Conservation (phyloP, 2,888 invertebrate species). For the Hydroisotoma schaefferi region DNA sequence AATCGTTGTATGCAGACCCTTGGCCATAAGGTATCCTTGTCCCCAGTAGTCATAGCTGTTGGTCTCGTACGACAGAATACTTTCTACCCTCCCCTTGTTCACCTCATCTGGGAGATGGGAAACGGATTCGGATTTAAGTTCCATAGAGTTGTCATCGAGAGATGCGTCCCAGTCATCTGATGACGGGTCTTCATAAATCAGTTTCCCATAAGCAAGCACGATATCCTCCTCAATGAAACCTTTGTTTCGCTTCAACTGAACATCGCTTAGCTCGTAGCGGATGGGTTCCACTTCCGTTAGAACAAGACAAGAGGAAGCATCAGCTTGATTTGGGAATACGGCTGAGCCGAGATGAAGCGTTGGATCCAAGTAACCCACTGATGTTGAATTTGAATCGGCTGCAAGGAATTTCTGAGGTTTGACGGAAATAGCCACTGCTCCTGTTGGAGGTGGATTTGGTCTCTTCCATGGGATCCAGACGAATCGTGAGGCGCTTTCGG, state of each 20-base stretch:
- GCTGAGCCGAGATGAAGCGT: constrained; percentile 59
- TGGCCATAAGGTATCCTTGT: constrained; percentile 68
- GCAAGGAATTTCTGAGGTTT: constrained; percentile 44
- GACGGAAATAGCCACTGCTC: constrained; percentile 58
- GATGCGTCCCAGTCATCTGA: constrained; percentile 19
- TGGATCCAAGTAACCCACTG: constrained; percentile 52
- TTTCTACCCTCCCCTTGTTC: constrained; percentile 60
- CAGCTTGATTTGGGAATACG: constrained; percentile 50
- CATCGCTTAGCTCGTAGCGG: constrained; percentile 66
- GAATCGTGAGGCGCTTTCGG: constrained; percentile 65
- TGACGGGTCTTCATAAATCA: constrained; percentile 29
- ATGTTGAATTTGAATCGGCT: constrained; percentile 47
- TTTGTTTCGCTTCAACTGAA: constrained; percentile 53
- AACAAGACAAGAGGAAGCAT: constrained; percentile 58
- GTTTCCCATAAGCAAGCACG: constrained; percentile 35
- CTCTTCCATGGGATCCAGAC: constrained; percentile 71
- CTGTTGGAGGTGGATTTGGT: constrained; percentile 63
- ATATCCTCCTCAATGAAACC: constrained; percentile 45
- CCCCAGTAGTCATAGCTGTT: constrained; percentile 74
- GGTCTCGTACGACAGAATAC: constrained; percentile 69
- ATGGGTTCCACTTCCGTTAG: constrained; percentile 73
- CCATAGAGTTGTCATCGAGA: constrained; percentile 54
- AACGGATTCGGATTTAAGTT: constrained; percentile 55
- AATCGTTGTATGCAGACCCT: constrained; percentile 65
- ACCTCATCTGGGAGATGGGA: constrained; percentile 49